Evolutionary conservation across 2,888 invertebrate genomes (phyloP).

Genomic region (Drosophila demipolita): DNA sequence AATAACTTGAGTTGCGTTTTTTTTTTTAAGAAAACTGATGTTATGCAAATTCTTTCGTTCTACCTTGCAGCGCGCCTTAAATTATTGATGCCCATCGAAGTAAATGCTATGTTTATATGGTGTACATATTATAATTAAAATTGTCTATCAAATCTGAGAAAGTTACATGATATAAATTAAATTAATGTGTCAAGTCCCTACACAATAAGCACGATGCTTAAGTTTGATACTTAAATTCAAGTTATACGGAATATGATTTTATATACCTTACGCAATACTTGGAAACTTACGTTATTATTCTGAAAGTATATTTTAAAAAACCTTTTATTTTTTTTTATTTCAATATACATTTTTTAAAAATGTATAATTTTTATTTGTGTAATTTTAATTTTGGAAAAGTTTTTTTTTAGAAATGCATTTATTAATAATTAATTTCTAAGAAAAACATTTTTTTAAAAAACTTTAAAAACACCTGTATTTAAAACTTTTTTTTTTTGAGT

Average conservation of each 20-base stretch:
- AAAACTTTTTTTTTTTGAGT: not conserved
- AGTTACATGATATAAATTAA: not conserved
- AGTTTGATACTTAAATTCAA: not conserved
- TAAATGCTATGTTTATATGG: not conserved
- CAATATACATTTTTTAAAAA: no score
- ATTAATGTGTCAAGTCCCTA: not conserved
- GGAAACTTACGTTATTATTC: not conserved
- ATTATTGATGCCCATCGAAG: not conserved
- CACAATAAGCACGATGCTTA: not conserved
- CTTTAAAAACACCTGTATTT: not conserved
- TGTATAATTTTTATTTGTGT: not conserved
- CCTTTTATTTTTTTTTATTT: not conserved
- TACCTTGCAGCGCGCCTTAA: not conserved
- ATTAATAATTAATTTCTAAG: no score
- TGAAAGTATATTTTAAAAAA: not conserved
- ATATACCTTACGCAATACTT: not conserved
- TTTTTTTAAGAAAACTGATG: conserved; percentile 10
- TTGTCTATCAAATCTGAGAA: not conserved
- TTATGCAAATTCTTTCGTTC: conserved; percentile 1
- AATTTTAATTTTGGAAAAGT: no score
- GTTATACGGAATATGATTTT: not conserved
- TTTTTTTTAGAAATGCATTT: no score
- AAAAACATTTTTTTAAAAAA: not conserved
- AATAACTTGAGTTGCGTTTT: conserved; percentile 42
- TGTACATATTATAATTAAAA: not conserved